phyloP scores from a whole-genome alignment of 2,888 invertebrate genomes.

The Lasius platythorax region DNA sequence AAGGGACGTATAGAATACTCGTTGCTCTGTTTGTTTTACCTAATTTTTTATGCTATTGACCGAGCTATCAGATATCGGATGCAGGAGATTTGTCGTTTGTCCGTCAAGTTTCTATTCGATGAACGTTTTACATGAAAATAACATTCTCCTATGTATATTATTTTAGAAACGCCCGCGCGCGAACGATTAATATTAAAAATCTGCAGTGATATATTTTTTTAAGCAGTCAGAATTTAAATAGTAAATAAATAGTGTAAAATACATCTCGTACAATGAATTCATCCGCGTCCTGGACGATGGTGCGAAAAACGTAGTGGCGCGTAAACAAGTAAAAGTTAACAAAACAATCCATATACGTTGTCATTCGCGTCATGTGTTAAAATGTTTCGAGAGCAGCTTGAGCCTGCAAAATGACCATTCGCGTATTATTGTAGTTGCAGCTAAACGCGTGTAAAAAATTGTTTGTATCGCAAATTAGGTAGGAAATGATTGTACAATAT shows the following conservation, averaged over 20 bases:
- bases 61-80: neutral
- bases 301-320: slow-evolving; percentile 44
- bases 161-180: neutral
- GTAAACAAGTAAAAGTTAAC: slow-evolving; percentile 57
- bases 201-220: slow-evolving; percentile 39
- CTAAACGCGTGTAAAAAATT: slow-evolving; percentile 10
- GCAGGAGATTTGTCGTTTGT: neutral
- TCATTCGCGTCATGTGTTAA: slow-evolving; percentile 43
- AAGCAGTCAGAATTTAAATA: slow-evolving; percentile 52
- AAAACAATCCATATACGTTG: slow-evolving; percentile 47
- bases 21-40: neutral
- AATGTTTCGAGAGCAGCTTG: slow-evolving; percentile 30
- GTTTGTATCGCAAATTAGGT: slow-evolving; percentile 20
- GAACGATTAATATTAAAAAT: slow-evolving; percentile 43
- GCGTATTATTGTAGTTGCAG: slow-evolving; percentile 30
- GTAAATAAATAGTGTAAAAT: slow-evolving; percentile 55
- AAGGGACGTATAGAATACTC: neutral
- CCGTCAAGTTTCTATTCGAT: neutral
- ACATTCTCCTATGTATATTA: neutral
- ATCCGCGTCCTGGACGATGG: slow-evolving; percentile 50
- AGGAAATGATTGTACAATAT: neutral
- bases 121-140: neutral
- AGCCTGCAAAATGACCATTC: slow-evolving; percentile 40
- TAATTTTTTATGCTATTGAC: neutral
- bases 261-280: slow-evolving; percentile 51